Evolutionary conservation across 2,797 vertebrate species (phyloP).

Genomic region (Scyliorhinus canicula): DNA sequence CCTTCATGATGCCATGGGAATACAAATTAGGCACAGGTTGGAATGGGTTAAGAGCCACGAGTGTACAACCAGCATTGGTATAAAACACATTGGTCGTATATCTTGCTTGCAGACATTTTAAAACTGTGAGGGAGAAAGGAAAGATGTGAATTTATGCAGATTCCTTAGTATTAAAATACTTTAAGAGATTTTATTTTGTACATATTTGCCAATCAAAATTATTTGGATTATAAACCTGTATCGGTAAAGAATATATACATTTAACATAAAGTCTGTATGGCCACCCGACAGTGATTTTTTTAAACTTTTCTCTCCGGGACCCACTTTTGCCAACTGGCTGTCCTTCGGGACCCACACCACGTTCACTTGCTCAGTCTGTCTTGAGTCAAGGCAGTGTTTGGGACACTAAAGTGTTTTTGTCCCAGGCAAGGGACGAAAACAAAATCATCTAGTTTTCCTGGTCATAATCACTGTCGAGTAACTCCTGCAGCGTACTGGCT

Average conservation of each 20-base stretch:
- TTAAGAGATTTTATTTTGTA: neutral
- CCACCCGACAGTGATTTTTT: too few species aligned
- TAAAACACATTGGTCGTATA: slow-evolving; percentile 76
- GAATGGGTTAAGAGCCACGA: slow-evolving; percentile 94
- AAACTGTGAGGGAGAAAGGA: slow-evolving; percentile 61
- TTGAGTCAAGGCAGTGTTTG: too few species aligned
- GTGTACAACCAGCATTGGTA: slow-evolving; percentile 87
- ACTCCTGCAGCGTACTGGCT: too few species aligned
- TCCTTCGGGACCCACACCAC: too few species aligned
- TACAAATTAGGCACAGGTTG: slow-evolving; percentile 78
- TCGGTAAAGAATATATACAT: neutral
- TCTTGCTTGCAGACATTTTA: slow-evolving; percentile 90
- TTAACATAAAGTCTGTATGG: neutral
- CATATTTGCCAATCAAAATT: neutral
- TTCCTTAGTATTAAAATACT: neutral
- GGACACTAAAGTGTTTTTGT: too few species aligned
- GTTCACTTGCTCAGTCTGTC: too few species aligned
- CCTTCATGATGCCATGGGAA: slow-evolving; percentile 75
- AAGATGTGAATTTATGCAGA: neutral
- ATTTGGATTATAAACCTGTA: neutral
- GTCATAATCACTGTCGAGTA: too few species aligned
- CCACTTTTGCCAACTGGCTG: too few species aligned
- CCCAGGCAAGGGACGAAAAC: too few species aligned
- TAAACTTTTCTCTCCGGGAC: too few species aligned
- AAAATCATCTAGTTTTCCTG: too few species aligned